Evolutionary conservation across 2,888 invertebrate species (phyloP).

Genomic region (Meiosimyza platycephala): DNA sequence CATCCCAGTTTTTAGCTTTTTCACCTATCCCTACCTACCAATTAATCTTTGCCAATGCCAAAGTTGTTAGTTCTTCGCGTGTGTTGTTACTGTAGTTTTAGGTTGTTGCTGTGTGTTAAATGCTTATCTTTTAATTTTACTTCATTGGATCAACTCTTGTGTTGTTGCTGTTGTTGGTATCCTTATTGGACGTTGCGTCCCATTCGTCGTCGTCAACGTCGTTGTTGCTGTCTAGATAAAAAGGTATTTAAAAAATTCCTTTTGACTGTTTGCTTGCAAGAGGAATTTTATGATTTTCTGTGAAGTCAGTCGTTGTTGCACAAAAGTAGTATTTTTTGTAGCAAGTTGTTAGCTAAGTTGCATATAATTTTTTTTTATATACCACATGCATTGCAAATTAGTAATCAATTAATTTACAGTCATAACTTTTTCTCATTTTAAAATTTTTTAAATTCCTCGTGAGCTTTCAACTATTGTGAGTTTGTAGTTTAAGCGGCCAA

Average conservation of each 20-base stretch:
- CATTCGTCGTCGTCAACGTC: slow-evolving; percentile 22
- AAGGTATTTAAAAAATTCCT: slow-evolving; percentile 61
- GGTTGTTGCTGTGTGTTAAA: slow-evolving; percentile 58
- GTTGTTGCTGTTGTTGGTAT: slow-evolving; percentile 44
- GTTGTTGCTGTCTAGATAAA: slow-evolving; percentile 40
- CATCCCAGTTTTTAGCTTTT: slow-evolving; percentile 32
- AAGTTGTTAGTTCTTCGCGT: slow-evolving; percentile 56
- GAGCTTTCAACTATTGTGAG: slow-evolving; percentile 26
- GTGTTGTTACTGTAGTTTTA: slow-evolving; percentile 18
- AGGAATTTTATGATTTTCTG: slow-evolving; percentile 2
- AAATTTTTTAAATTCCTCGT: slow-evolving; percentile 44
- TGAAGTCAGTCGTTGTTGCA: too few relatives aligned
- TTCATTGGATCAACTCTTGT: slow-evolving; percentile 58
- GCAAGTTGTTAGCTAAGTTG: neutral
- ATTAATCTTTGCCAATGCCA: slow-evolving; percentile 66
- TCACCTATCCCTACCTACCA: slow-evolving; percentile 62
- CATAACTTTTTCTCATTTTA: slow-evolving; percentile 39
- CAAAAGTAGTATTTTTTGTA: slow-evolving; percentile 35
- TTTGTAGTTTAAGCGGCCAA: too few relatives aligned
- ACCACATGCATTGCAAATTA: slow-evolving; percentile 9
- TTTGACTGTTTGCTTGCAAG: slow-evolving; percentile 41
- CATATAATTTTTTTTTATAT: slow-evolving; percentile 12
- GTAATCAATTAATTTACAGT: slow-evolving; percentile 31
- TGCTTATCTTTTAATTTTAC: slow-evolving; percentile 65
- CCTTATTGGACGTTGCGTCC: slow-evolving; percentile 25